Evolutionary conservation across 2,797 vertebrate genomes (phyloP).

Genomic region (Spheniscus humboldti): DNA sequence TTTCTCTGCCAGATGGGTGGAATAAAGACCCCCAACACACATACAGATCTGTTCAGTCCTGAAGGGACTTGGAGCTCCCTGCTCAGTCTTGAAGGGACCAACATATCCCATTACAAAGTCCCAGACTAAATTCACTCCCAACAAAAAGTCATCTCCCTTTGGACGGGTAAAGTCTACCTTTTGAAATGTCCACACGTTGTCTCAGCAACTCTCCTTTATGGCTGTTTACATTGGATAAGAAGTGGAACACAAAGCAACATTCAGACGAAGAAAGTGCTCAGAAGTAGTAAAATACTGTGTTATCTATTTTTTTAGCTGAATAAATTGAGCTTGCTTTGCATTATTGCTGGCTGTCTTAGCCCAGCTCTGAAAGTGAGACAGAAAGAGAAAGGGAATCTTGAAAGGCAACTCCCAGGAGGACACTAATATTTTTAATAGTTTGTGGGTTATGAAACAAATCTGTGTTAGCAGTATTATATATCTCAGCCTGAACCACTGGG

Average conservation of each 20-base stretch:
- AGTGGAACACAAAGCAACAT: slow-evolving; percentile 58
- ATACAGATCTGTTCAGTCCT: not conserved
- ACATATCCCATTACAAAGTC: slow-evolving; percentile 52
- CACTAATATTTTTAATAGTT: slow-evolving; percentile 81
- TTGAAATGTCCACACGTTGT: slow-evolving; percentile 40
- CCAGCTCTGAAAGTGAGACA: slow-evolving; percentile 62
- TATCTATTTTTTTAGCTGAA: slow-evolving; percentile 72
- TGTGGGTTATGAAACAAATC: slow-evolving; percentile 80
- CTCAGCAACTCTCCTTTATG: slow-evolving; percentile 47
- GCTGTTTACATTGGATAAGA: slow-evolving; percentile 58
- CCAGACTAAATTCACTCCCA: slow-evolving; percentile 57
- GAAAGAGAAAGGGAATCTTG: slow-evolving; percentile 77
- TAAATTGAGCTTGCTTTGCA: slow-evolving; percentile 70
- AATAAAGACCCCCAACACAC: slow-evolving; percentile 15
- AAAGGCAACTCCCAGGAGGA: slow-evolving; percentile 72
- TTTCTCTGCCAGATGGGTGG: not conserved
- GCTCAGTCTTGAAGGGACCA: slow-evolving; percentile 48
- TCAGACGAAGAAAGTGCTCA: slow-evolving; percentile 44
- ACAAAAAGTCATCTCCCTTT: slow-evolving; percentile 45
- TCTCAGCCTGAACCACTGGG: slow-evolving; percentile 73
- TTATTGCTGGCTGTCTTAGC: slow-evolving; percentile 71
- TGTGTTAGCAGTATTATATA: slow-evolving; percentile 79
- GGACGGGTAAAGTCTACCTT: slow-evolving; percentile 55
- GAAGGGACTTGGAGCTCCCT: slow-evolving; percentile 46
- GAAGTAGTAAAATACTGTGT: slow-evolving; percentile 62